Conservation (phyloP, 2,888 invertebrate genomes). For the Digitonthophagus gazella region DNA sequence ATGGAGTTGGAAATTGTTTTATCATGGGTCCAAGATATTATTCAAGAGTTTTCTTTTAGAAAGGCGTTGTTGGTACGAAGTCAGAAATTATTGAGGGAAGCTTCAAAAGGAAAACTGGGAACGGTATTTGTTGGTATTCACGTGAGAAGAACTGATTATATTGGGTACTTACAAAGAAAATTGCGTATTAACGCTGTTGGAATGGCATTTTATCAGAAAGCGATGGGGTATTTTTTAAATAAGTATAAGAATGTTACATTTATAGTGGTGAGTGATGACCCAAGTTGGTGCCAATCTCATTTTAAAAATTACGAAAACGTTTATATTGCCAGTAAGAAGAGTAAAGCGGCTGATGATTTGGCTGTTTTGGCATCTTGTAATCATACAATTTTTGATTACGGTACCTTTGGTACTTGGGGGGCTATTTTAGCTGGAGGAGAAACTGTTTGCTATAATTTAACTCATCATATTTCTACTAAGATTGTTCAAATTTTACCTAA, state of each 20-base stretch:
- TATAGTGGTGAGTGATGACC: constrained; percentile 54
- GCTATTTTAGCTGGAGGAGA: constrained; percentile 55
- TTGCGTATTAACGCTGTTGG: constrained; percentile 50
- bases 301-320: constrained; percentile 47
- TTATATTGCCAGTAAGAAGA: constrained; percentile 47
- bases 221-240: constrained; percentile 51
- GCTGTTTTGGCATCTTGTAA: constrained; percentile 55
- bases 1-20: constrained; percentile 57
- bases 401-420: constrained; percentile 56
- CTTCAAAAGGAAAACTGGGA: constrained; percentile 36
- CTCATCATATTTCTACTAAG: constrained; percentile 47
- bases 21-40: constrained; percentile 57
- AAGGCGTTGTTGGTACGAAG: constrained; percentile 52
- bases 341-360: constrained; percentile 51
- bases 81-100: constrained; percentile 49
- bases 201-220: constrained; percentile 47
- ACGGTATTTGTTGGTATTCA: constrained; percentile 56
- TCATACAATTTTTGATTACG: constrained; percentile 56
- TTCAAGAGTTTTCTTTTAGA: constrained; percentile 57
- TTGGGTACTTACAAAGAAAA: constrained; percentile 56
- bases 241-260: constrained; percentile 50
- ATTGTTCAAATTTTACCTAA: constrained; percentile 51
- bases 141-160: constrained; percentile 58
- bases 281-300: constrained; percentile 51
- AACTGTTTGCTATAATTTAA: constrained; percentile 51